Evolutionary conservation across 1,140 invertebrate species (phyloP), one percentile per base, ranked within the genome.

Genomic region (Lepidurus apus): DNA sequence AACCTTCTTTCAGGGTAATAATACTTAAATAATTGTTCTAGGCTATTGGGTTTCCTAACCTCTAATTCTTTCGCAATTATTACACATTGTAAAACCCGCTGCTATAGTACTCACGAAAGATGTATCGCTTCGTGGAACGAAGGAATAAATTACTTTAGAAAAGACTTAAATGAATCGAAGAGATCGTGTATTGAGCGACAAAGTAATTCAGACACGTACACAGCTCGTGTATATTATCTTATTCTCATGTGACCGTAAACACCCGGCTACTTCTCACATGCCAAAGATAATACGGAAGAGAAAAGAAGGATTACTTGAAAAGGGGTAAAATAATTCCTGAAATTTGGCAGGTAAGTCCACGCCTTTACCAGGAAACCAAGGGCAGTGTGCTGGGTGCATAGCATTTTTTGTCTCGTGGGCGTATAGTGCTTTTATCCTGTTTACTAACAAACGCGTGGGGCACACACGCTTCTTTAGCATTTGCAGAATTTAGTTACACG

Each of bases 241-340:
- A 17, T 65, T 65, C 53, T 65, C 53, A 65, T 65, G 53, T n/a
- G 53, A 65, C 17, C 21, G 21, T 21, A 65, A 65, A 21, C 53
- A 65, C 53, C 21, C 53, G 17, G 17, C 53, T 13, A 8, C n/a
- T 65, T 9, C 53, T 7, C n/a, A 17, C 7, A 17, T 65, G 53
- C 8, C 21, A 65, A 65, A 65, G 53, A 65, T 65, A 65, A 65
- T n/a, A 65, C 53, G 53, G 53, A 65, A 65, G 53, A 9, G n/a
- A 65, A 21, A 21, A 4, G 13, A 21, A n/a, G 53, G 21, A 13
- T 21, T 21, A 4, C 0, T 34, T 34, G 34, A 34, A 34, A 21
- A 65, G 13, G 53, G 53, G 21, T 65, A 65, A 65, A 65, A 65
- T 5, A 21, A 21, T n/a, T 21, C n/a, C 13, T 21, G 21, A 9